Base-by-base conservation (phyloP, 2,797 vertebrate species). In the Darevskia nairensis region DNA sequence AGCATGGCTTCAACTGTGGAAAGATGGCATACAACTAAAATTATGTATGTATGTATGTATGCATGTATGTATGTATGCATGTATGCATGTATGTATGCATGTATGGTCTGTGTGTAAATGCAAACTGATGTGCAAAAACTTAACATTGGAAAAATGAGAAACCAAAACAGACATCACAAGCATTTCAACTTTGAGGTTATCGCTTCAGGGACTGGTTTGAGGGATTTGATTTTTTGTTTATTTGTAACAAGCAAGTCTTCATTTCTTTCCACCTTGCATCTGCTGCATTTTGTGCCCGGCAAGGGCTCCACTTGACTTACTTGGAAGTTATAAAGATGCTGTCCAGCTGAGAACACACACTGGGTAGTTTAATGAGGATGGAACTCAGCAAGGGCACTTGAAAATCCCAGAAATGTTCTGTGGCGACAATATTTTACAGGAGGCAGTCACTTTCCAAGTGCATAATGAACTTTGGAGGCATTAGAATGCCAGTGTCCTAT, bases 311-410 rank as follows among this genome's bases (percentile, higher is more conserved):
- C 59, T 90, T 91, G 27, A 91, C 64, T 91, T 91, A 81, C 64
- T 91, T 93, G 80, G 74, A 93, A 92, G 23, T 23, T 91, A 11
- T 76, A 90, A 94, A 91, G 68, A 76, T 91, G 66, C 35, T 86
- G 84, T 90, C 92, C 89, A 89, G 77, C 92, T 86, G 93, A 91
- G 92, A 92, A 76, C 83, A 86, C 91, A 91, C 68, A 91, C 88
- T 89, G 90, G 88, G 90, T 64, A 91, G 27, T 89, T 92, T 94
- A 95, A 94, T 95, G 86, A 94, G 77, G 66, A 90, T 82, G 59
- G 74, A 93, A 89, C 29, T 41, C 44, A 86, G 39, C 79, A 91
- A 89, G 2, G 88, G 1, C 86, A 90, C 50, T 87, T 82, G 86
- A 27, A 91, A 88, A 93, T 88, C 89, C 39, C 66, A 87, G 55